These are phyloP conservation scores for Hyalella azteca DNA, from an alignment of 2,888 invertebrate genomes.

Conservation along the genomic window DNA sequence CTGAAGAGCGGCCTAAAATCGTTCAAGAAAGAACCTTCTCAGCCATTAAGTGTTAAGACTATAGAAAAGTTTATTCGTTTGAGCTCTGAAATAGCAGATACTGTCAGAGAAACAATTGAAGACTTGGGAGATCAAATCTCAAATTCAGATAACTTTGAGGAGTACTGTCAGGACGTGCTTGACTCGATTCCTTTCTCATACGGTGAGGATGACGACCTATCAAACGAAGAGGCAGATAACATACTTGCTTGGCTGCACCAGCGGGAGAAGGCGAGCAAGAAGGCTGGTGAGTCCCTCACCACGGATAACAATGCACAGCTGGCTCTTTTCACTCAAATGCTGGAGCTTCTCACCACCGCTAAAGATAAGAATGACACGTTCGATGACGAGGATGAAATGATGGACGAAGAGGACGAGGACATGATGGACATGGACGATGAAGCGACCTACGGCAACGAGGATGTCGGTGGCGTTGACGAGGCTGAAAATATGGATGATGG, in stretches of 20 bases:
- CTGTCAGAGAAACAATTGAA: neutral
- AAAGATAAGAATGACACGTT: neutral
- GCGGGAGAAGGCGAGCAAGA: neutral
- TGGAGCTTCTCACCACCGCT: neutral
- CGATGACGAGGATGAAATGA: neutral
- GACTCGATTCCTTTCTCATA: neutral
- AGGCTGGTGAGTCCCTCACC: neutral
- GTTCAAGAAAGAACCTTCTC: neutral
- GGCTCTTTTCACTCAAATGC: neutral
- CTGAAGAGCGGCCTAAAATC: constrained; percentile 1
- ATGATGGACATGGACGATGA: constrained; percentile 33
- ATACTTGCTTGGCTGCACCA: neutral
- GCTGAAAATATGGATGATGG: constrained; percentile 15
- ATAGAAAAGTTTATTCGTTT: constrained; percentile 27
- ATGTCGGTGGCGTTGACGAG: neutral
- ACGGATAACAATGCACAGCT: neutral
- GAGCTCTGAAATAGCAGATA: neutral
- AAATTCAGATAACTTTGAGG: constrained; percentile 21
- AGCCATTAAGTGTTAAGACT: neutral
- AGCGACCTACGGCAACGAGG: constrained; percentile 15
- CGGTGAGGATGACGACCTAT: neutral
- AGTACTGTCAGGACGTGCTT: constrained; percentile 21
- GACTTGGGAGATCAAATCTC: neutral
- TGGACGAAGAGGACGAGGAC: constrained; percentile 35
- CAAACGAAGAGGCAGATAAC: constrained; percentile 3